Percentiles rank a stretch among this genome's conserved stretches.
Evolutionary conservation across 1,140 invertebrate species (phyloP).

Genomic region (Luehdorfia chinensis): DNA sequence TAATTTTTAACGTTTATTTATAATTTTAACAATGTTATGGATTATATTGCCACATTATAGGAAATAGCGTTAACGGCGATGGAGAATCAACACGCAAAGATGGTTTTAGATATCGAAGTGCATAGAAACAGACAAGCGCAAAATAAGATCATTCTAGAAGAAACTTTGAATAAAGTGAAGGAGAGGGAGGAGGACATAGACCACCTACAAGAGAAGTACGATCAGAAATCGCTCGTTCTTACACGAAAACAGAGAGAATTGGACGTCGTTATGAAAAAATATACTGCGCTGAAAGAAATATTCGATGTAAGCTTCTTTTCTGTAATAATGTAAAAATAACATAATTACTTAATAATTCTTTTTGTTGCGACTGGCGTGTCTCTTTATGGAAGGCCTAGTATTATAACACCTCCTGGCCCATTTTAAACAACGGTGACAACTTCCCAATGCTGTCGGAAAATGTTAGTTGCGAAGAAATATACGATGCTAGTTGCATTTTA

Average conservation of each 20-base stretch:
- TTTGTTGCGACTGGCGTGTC: too few species aligned
- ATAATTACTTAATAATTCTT: too few species aligned
- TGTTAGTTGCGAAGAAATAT: too few species aligned
- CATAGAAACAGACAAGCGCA: constrained; percentile 64
- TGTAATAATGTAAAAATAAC: too few species aligned
- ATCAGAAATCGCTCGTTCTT: constrained; percentile 63
- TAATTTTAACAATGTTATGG: too few species aligned
- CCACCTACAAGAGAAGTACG: constrained; percentile 74
- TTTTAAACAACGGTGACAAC: too few species aligned
- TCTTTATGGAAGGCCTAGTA: too few species aligned
- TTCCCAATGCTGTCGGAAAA: too few species aligned
- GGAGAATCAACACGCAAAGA: constrained; percentile 80
- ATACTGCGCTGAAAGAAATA: constrained; percentile 73
- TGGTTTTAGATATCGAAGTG: constrained; percentile 80
- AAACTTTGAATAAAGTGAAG: constrained; percentile 55
- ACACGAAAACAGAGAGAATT: constrained; percentile 77
- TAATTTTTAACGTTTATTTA: too few species aligned
- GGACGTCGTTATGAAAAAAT: constrained; percentile 77
- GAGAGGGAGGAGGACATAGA: constrained; percentile 67
- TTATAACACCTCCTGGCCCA: too few species aligned
- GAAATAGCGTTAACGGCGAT: constrained; percentile 80
- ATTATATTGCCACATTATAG: too few species aligned
- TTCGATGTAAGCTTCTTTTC: constrained; percentile 56
- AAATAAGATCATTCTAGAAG: constrained; percentile 58
- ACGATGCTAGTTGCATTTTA: too few species aligned